phyloP scores from a whole-genome alignment of 1,140 invertebrate species.

The Doryteuthis pealeii region DNA sequence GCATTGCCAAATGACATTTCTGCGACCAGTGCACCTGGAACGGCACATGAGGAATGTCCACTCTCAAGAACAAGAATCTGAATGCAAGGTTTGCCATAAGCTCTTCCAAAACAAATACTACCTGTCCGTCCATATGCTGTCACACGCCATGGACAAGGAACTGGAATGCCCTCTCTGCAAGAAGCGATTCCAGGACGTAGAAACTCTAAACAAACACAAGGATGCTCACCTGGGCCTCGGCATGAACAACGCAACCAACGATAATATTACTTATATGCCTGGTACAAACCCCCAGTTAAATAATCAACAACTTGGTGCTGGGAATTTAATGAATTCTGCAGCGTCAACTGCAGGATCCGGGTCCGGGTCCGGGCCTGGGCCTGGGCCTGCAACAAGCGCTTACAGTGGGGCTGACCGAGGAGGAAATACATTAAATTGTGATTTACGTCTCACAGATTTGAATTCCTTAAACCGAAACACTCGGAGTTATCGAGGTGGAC shows the following conservation, averaged over 20 bases:
- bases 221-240: background rate
- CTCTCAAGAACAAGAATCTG: background rate
- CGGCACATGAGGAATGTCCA: background rate
- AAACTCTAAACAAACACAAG: background rate
- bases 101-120: slow-evolving; percentile 3
- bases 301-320: background rate
- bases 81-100: background rate
- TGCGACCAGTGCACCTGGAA: background rate
- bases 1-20: slow-evolving; percentile 4
- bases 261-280: no score
- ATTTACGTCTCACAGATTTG: slow-evolving; percentile 3
- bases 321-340: background rate
- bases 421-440: background rate
- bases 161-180: slow-evolving; percentile 2
- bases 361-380: background rate
- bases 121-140: background rate
- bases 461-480: background rate
- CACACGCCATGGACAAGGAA: background rate
- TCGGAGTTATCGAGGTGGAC: background rate
- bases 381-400: background rate
- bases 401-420: no score
- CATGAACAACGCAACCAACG: background rate
- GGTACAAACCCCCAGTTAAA: background rate
- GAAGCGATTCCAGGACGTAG: background rate
- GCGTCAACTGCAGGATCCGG: background rate